phyloP scores from a whole-genome alignment of 1,140 invertebrate species.

The Nautilus pompilius region DNA sequence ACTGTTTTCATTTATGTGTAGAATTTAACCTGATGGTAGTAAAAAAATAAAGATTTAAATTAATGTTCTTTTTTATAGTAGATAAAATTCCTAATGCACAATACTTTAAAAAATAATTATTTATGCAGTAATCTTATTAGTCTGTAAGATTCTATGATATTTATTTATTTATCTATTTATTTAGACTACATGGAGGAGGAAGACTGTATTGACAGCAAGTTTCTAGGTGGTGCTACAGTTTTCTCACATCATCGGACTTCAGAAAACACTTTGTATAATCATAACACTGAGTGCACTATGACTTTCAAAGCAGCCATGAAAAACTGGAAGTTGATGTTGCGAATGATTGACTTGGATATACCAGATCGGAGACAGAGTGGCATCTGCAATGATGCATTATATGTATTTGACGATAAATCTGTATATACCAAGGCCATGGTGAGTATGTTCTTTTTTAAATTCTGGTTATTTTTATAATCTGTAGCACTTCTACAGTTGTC shows the following conservation, averaged over 20 bases:
- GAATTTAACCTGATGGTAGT: no score
- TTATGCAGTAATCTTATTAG: no score
- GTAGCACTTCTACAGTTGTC: no score
- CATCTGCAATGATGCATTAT: constrained; percentile 51
- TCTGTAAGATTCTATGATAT: no score
- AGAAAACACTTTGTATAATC: constrained; percentile 23
- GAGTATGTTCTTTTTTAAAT: no score
- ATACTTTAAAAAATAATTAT: no score
- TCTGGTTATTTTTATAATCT: no score
- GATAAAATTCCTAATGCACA: no score
- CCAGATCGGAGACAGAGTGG: constrained; percentile 33
- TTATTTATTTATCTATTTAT: constrained; percentile 16
- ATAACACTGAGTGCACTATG: constrained; percentile 38
- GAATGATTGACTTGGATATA: constrained; percentile 44
- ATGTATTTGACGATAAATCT: constrained; percentile 40
- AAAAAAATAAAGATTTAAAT: no score
- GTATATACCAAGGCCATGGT: constrained; percentile 39
- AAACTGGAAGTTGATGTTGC: constrained; percentile 45
- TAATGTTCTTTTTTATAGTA: no score
- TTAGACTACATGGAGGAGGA: constrained; percentile 47
- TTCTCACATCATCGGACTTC: constrained; percentile 34
- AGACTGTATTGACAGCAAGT: constrained; percentile 39
- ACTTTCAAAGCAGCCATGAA: constrained; percentile 41
- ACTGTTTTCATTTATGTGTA: no score
- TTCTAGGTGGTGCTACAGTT: constrained; percentile 43